Evolutionary conservation across 1,140 invertebrate species (phyloP).

Genomic region (Atta cephalotes): DNA sequence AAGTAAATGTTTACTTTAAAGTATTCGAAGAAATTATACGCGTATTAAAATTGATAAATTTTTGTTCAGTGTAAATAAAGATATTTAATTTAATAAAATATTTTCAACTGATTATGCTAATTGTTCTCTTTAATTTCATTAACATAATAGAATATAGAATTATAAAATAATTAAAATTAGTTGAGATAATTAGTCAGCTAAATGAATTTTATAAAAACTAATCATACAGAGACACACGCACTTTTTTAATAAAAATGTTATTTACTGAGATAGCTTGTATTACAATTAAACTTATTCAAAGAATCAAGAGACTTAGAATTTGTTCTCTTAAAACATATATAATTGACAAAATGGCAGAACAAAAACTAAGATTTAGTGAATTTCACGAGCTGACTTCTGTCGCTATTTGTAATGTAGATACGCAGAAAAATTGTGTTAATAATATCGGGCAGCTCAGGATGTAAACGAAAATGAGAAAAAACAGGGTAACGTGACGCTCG

Average conservation of each 20-base stretch:
- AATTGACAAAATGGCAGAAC: neutral
- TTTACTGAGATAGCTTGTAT: neutral
- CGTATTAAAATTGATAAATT: too few relatives aligned
- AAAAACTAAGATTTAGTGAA: neutral
- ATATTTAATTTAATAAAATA: conserved; percentile 1
- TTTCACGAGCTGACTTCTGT: neutral
- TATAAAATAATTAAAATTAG: neutral
- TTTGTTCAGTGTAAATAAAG: neutral
- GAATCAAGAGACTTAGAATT: neutral
- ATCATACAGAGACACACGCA: neutral
- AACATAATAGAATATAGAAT: neutral
- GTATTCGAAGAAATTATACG: too few relatives aligned
- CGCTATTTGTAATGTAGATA: neutral
- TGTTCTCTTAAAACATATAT: neutral
- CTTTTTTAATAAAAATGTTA: conserved; percentile 5
- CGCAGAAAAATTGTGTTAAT: conserved; percentile 48
- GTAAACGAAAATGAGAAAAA: conserved; percentile 32
- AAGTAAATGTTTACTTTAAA: too few relatives aligned
- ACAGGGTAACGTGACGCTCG: conserved; percentile 9
- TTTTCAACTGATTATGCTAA: conserved; percentile 9
- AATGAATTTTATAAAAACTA: neutral
- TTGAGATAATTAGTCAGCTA: neutral
- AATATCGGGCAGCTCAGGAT: neutral
- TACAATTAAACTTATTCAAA: neutral
- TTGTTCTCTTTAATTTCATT: neutral